Percentiles rank a stretch among this genome's conserved stretches.
These are phyloP conservation scores for Ailuropoda melanoleuca DNA, from an alignment of 2,113 vertebrate species.

Conservation along the genomic window DNA sequence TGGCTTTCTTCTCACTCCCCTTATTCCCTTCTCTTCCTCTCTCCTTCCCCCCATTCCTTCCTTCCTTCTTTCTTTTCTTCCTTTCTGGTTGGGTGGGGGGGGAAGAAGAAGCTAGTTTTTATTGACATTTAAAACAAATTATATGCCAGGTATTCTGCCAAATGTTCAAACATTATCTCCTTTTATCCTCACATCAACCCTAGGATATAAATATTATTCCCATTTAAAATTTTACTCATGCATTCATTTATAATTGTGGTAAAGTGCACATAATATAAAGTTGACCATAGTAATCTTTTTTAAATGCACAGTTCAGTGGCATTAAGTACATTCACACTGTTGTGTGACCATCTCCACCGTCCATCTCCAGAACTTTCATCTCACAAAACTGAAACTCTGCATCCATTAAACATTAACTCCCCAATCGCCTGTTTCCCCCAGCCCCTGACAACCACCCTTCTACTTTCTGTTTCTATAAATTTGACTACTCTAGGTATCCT, in stretches of 20 bases:
- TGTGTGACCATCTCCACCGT: background rate
- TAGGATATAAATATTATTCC: background rate
- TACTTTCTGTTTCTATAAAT: background rate
- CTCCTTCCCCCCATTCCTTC: background rate
- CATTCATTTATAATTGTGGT: background rate
- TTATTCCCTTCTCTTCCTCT: background rate
- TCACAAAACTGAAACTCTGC: background rate
- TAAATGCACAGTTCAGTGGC: background rate
- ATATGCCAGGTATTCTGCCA: background rate
- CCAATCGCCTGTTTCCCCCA: background rate
- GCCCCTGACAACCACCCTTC: background rate
- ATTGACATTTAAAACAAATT: slow-evolving; percentile 22
- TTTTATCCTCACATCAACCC: background rate
- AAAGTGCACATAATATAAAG: background rate
- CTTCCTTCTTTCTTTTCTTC: background rate
- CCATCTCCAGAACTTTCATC: background rate
- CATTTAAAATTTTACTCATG: background rate
- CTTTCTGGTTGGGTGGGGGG: background rate
- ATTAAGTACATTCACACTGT: background rate
- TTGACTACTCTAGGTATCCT: background rate
- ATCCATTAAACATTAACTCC: background rate
- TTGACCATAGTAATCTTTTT: background rate
- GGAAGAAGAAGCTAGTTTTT: background rate
- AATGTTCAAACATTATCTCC: background rate
- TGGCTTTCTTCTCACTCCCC: background rate